Evolutionary conservation across 2,888 invertebrate genomes (phyloP).

Genomic region (Plemyria rubiginata): DNA sequence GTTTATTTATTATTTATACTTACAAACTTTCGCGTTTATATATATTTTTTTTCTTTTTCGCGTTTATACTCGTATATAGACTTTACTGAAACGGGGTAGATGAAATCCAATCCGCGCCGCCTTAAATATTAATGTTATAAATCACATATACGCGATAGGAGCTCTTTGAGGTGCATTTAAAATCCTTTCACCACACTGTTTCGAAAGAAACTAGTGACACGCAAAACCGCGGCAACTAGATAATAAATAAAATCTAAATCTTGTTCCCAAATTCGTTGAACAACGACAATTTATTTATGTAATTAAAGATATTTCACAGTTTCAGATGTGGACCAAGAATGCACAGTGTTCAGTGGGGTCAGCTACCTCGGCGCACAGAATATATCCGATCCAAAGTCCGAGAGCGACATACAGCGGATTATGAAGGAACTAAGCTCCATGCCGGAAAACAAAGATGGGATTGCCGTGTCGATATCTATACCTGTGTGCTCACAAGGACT

Average conservation of each 20-base stretch:
- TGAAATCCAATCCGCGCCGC: no score
- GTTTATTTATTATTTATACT: no score
- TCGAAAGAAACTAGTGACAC: no score
- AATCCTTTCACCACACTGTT: no score
- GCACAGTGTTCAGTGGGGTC: conserved; percentile 96
- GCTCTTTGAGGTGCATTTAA: no score
- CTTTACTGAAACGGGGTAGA: no score
- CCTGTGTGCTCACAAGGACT: conserved; percentile 96
- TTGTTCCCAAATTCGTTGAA: neutral
- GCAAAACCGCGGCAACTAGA: no score
- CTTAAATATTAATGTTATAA: no score
- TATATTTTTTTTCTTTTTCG: no score
- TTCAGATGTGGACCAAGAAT: conserved; percentile 94
- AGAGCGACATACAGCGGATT: conserved; percentile 95
- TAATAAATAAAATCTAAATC: neutral
- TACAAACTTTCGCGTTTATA: no score
- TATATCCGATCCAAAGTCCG: conserved; percentile 96
- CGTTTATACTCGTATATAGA: no score
- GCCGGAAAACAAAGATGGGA: conserved; percentile 88
- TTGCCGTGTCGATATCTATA: conserved; percentile 96
- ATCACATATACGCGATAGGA: no score
- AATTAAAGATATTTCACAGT: conserved; percentile 68
- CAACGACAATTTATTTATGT: conserved; percentile 23
- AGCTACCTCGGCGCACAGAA: conserved; percentile 96
- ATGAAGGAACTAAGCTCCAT: conserved; percentile 95